phyloP scores from a whole-genome alignment of 2,797 vertebrate species.

The Falco biarmicus region DNA sequence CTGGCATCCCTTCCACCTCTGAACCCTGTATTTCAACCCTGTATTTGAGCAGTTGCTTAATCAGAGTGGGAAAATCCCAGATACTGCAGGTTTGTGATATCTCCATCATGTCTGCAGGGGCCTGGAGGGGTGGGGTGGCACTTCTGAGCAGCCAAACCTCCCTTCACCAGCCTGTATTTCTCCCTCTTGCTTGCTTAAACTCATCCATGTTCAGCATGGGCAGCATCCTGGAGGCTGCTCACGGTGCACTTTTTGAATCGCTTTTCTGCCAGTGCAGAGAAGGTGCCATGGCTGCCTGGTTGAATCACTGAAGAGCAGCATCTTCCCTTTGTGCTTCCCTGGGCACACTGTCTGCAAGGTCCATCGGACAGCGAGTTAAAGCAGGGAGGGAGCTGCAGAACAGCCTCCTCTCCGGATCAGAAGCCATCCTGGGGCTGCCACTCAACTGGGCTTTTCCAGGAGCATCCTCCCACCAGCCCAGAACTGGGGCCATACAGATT shows the following conservation, averaged over 20 bases:
- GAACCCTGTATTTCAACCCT: neutral
- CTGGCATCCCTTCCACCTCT: neutral
- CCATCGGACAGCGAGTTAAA: neutral
- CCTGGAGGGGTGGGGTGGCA: neutral
- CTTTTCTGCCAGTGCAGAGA: neutral
- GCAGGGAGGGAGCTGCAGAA: neutral
- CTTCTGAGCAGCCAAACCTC: neutral
- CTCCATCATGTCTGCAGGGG: accelerated
- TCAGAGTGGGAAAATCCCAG: neutral
- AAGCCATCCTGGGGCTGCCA: neutral
- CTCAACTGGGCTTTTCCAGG: neutral
- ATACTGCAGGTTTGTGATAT: neutral
- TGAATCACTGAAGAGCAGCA: neutral
- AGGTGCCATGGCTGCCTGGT: accelerated
- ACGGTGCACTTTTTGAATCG: accelerated
- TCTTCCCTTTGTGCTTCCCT: neutral
- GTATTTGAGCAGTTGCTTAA: neutral
- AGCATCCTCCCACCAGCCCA: neutral
- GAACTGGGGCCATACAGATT: neutral
- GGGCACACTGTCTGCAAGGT: neutral
- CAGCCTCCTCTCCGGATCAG: neutral
- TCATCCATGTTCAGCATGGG: accelerated
- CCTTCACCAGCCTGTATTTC: neutral
- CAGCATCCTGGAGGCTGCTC: neutral
- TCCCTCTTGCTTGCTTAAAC: neutral